Percentiles rank a stretch among this genome's conserved stretches.
phyloP scores from a whole-genome alignment of 2,113 vertebrate species.

The Mobula birostris region DNA sequence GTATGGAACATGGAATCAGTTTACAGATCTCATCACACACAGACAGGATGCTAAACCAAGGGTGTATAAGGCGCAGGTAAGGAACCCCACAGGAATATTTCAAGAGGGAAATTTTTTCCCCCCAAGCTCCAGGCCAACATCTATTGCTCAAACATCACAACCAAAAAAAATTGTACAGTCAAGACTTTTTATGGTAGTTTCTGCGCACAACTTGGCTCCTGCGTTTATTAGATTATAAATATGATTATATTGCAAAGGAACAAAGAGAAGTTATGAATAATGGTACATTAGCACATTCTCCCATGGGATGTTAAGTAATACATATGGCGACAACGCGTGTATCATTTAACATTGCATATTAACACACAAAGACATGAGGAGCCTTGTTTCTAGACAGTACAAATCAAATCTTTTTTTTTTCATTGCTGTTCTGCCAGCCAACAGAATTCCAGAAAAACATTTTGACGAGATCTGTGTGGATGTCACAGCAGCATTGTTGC shows the following conservation, averaged over 20 bases:
- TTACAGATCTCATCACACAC: background rate
- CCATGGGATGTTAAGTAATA: background rate
- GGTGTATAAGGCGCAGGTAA: background rate
- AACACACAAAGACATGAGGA: background rate
- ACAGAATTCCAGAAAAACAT: background rate
- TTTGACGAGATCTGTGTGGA: background rate
- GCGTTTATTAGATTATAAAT: background rate
- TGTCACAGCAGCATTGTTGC: background rate
- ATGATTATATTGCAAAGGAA: background rate
- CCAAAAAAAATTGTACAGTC: background rate
- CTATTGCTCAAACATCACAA: background rate
- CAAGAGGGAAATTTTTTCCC: background rate
- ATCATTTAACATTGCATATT: background rate
- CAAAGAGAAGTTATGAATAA: background rate
- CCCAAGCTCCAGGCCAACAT: background rate
- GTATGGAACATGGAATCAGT: too few relatives aligned
- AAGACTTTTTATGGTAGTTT: background rate
- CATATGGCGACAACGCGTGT: background rate
- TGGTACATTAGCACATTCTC: background rate
- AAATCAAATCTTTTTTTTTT: background rate
- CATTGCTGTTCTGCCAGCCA: background rate
- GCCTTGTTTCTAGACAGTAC: background rate
- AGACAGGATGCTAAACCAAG: background rate
- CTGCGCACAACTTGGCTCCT: background rate
- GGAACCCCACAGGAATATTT: background rate